These are phyloP conservation scores for Anguilla megastoma DNA, from an alignment of 2,797 vertebrate genomes.

Conservation along the genomic window DNA sequence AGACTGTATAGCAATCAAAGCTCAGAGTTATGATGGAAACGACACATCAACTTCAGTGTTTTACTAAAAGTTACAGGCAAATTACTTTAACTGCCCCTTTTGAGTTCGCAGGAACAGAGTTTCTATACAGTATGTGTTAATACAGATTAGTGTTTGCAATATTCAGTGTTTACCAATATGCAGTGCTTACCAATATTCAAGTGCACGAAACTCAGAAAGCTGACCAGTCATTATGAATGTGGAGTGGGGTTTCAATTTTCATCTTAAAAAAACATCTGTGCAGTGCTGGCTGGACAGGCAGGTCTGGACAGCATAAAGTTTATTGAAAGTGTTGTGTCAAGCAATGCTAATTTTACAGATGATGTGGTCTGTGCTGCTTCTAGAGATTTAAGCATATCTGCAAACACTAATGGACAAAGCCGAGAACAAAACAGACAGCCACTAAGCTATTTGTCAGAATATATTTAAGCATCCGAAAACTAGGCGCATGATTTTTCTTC, in stretches of 20 bases:
- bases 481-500: no score
- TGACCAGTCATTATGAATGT: neutral
- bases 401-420: slow-evolving; percentile 47
- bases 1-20: neutral
- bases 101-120: neutral
- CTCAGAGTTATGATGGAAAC: neutral
- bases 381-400: neutral
- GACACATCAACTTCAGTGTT: neutral
- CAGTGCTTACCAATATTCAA: slow-evolving; percentile 26
- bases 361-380: slow-evolving; percentile 46
- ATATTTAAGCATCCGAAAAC: neutral
- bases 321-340: slow-evolving; percentile 47
- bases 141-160: neutral
- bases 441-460: slow-evolving; percentile 21
- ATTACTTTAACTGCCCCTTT: neutral
- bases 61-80: neutral
- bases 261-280: slow-evolving; percentile 4
- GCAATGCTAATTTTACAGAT: slow-evolving; percentile 60
- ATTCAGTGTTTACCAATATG: no score
- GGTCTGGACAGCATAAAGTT: slow-evolving; percentile 37
- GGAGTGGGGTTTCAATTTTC: no score
- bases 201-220: neutral
- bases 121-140: slow-evolving; percentile 11
- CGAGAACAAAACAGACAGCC: slow-evolving; percentile 27
- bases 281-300: neutral